Conservation (phyloP, 2,113 vertebrate genomes). For the Esox niger region DNA sequence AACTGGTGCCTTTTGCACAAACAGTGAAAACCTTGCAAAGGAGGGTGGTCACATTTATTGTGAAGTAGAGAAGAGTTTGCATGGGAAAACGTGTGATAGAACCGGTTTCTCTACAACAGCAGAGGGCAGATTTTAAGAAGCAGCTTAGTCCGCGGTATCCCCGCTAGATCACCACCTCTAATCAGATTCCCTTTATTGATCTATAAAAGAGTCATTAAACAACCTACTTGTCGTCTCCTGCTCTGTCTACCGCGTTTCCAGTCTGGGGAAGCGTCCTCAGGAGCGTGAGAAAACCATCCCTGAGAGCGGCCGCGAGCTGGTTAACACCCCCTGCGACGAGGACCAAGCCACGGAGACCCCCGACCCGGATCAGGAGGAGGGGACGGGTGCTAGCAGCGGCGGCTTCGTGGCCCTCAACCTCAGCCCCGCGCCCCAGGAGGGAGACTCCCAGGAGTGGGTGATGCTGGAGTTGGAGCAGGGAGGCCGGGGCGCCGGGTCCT, state of each 20-base stretch:
- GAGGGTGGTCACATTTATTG: too few relatives aligned
- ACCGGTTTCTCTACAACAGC: too few relatives aligned
- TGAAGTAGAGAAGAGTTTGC: too few relatives aligned
- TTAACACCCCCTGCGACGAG: constrained; percentile 77
- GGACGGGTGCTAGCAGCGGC: constrained; percentile 85
- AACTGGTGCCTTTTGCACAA: too few relatives aligned
- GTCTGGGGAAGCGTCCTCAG: constrained; percentile 84
- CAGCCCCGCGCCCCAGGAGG: constrained; percentile 87
- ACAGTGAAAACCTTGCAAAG: too few relatives aligned
- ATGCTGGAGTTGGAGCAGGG: constrained; percentile 88
- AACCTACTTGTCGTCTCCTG: background rate
- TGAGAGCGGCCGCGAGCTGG: constrained; percentile 57
- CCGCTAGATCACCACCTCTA: too few relatives aligned
- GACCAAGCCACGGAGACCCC: constrained; percentile 78
- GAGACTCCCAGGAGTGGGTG: constrained; percentile 96
- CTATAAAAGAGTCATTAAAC: background rate
- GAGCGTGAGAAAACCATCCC: constrained; percentile 73
- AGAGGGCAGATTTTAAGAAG: too few relatives aligned
- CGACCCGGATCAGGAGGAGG: constrained; percentile 79
- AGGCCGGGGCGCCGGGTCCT: constrained; percentile 68
- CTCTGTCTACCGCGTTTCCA: constrained; percentile 52
- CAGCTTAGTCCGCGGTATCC: too few relatives aligned
- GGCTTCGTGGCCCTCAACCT: constrained; percentile 92
- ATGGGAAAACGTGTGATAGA: too few relatives aligned
- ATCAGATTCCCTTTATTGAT: too few relatives aligned